phyloP scores from a whole-genome alignment of 2,797 vertebrate species.

The Sphenopsis melanotis region DNA sequence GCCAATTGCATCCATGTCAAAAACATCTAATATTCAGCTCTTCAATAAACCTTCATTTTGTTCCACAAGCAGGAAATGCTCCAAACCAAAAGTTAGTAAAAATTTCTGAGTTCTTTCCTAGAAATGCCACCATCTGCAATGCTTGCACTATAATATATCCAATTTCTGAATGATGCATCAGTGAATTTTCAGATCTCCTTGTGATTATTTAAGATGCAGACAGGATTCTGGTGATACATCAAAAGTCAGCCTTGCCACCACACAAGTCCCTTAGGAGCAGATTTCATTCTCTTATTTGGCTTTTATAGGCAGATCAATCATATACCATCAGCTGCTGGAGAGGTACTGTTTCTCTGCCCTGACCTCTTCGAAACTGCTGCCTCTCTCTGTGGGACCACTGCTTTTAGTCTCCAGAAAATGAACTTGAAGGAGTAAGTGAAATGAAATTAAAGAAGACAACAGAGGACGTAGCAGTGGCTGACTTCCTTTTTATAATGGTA shows the following conservation, averaged over 20 bases:
- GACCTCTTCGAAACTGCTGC: not conserved
- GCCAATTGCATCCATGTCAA: not conserved
- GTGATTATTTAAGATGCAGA: slow-evolving; percentile 13
- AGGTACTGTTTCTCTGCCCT: not conserved
- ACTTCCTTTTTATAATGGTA: not conserved
- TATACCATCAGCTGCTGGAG: not conserved
- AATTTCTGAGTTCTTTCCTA: not conserved
- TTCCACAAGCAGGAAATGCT: not conserved
- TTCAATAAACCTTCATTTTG: not conserved
- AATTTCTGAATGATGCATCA: not conserved
- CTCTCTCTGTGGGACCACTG: not conserved
- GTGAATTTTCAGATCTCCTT: not conserved
- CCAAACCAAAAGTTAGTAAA: not conserved
- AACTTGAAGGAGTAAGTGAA: not conserved
- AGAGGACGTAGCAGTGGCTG: not conserved
- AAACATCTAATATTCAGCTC: not conserved
- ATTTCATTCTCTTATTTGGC: slow-evolving; percentile 7
- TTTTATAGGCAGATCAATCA: slow-evolving; percentile 41
- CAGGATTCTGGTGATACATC: not conserved
- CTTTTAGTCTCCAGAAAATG: not conserved
- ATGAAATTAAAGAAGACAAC: not conserved
- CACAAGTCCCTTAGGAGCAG: not conserved
- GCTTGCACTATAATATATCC: not conserved
- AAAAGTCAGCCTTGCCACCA: slow-evolving; percentile 6
- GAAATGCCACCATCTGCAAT: not conserved